Conservation (phyloP, 2,113 vertebrate species). For the Paramisgurnus dabryanus region DNA sequence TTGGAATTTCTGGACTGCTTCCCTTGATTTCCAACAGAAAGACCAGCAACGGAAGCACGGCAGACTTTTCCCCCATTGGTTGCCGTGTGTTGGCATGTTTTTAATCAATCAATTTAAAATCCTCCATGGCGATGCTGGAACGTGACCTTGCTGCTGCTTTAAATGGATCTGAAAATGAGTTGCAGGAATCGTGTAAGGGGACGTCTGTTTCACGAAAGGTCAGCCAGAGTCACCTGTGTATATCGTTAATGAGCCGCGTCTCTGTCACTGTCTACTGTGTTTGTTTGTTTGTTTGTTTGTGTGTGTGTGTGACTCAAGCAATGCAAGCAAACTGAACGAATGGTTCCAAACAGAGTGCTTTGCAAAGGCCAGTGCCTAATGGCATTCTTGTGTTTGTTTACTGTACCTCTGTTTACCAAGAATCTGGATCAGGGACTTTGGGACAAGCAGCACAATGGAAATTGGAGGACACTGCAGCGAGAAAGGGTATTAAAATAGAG, state of each 20-base stretch:
- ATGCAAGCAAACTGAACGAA: slow-evolving; percentile 42
- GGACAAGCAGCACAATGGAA: slow-evolving; percentile 32
- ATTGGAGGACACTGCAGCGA: background rate
- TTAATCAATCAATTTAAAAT: slow-evolving; percentile 45
- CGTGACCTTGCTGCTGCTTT: slow-evolving; percentile 26
- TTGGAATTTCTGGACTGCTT: slow-evolving; percentile 42
- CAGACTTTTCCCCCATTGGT: slow-evolving; percentile 4
- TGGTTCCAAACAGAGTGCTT: slow-evolving; percentile 39
- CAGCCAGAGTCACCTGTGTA: slow-evolving; percentile 69
- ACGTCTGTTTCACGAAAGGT: slow-evolving; percentile 61
- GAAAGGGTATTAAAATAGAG: slow-evolving; percentile 21
- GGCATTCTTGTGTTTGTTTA: slow-evolving; percentile 50
- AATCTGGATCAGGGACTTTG: slow-evolving; percentile 15
- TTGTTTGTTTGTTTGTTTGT: slow-evolving; percentile 23
- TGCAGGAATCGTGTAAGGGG: slow-evolving; percentile 40
- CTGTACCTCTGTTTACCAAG: slow-evolving; percentile 35
- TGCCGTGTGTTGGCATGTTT: slow-evolving; percentile 30
- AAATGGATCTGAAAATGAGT: slow-evolving; percentile 31
- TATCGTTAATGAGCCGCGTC: slow-evolving; percentile 65
- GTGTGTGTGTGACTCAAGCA: slow-evolving; percentile 32
- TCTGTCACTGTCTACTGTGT: background rate
- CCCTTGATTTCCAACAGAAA: slow-evolving; percentile 28
- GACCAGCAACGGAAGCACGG: slow-evolving; percentile 8
- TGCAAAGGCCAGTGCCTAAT: slow-evolving; percentile 38
- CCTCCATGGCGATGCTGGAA: slow-evolving; percentile 22